These are phyloP conservation scores for Augiades crinisus DNA, from an alignment of 2,888 invertebrate species.

Conservation along the genomic window DNA sequence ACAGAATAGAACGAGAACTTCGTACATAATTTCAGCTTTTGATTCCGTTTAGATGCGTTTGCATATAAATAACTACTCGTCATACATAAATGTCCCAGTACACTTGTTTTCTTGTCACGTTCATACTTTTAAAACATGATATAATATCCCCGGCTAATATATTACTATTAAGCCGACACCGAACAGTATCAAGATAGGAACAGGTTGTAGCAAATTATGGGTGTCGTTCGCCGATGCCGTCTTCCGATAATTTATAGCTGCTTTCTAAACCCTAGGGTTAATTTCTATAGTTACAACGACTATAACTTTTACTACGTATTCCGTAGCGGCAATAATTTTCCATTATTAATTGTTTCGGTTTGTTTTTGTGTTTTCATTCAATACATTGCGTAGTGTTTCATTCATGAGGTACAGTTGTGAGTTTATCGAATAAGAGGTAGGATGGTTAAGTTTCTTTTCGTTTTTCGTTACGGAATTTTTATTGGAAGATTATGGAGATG, in stretches of 20 bases:
- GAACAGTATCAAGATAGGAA: constrained; percentile 42
- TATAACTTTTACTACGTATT: too few species aligned
- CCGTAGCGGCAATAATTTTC: too few species aligned
- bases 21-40: too few species aligned
- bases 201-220: constrained; percentile 66
- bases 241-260: constrained; percentile 67
- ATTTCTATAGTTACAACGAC: constrained; percentile 25
- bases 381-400: too few species aligned
- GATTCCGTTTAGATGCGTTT: too few species aligned
- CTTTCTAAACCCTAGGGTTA: constrained; percentile 61
- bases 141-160: constrained; percentile 22
- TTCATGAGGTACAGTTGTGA: too few species aligned
- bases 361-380: too few species aligned
- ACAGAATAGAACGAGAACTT: neutral
- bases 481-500: too few species aligned
- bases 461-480: too few species aligned
- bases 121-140: constrained; percentile 20
- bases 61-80: neutral
- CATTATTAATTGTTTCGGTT: too few species aligned
- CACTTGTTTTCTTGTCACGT: constrained; percentile 11
- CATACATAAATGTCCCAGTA: neutral
- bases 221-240: constrained; percentile 58
- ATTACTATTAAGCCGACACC: constrained; percentile 26
- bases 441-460: too few species aligned
- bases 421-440: too few species aligned